These are phyloP conservation scores for Onychomys arenicola DNA, from an alignment of 2,797 vertebrate species.

Conservation along the genomic window DNA sequence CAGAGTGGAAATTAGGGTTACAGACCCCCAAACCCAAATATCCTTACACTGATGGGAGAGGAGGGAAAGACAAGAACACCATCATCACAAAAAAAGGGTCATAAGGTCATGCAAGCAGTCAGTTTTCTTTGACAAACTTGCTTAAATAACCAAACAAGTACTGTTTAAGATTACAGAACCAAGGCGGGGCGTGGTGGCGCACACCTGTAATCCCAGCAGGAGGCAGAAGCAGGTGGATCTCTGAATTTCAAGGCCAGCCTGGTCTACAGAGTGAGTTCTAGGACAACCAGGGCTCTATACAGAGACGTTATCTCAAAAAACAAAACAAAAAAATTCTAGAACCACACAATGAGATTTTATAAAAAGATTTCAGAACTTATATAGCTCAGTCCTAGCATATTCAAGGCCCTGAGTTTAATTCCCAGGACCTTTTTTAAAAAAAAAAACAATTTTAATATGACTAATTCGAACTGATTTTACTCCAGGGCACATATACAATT, in stretches of 20 bases:
- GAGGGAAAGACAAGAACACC: too few relatives aligned
- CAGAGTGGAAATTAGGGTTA: not conserved
- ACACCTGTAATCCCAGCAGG: not conserved
- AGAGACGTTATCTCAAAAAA: not conserved
- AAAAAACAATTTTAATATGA: not conserved
- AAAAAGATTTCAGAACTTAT: not conserved
- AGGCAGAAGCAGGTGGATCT: not conserved
- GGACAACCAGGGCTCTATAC: not conserved
- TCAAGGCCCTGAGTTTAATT: not conserved
- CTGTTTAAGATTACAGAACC: not conserved
- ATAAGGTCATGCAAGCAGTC: not conserved
- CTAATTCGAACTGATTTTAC: not conserved
- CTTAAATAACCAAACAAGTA: not conserved
- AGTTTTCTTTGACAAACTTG: conserved; percentile 32
- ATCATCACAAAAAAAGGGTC: not conserved
- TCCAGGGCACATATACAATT: not conserved
- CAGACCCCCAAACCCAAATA: conserved; percentile 7
- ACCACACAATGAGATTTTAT: not conserved
- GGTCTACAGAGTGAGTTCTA: not conserved
- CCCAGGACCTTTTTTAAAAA: not conserved
- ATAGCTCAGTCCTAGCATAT: not conserved
- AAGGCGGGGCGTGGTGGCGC: not conserved
- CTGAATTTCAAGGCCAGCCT: not conserved
- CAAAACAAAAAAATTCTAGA: not conserved
- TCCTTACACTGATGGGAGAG: not conserved